phyloP scores from a whole-genome alignment of 1,140 invertebrate genomes.

The Cydia pomonella region DNA sequence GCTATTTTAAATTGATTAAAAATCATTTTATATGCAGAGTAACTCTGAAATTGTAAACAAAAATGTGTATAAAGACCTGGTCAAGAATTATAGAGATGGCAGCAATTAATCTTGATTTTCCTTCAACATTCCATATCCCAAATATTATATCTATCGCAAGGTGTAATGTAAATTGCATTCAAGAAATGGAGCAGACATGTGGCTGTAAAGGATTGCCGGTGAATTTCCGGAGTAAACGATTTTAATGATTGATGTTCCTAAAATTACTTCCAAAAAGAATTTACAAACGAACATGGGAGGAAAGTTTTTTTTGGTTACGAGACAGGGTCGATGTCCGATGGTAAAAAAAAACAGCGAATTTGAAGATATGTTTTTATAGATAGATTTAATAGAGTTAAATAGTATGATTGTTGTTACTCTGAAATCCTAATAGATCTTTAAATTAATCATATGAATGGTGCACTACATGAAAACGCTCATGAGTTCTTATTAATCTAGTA shows the following conservation, averaged over 20 bases:
- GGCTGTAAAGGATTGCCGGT: constrained; percentile 68
- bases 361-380: background rate
- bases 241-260: constrained; percentile 74
- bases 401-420: background rate
- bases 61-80: no score
- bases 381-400: background rate
- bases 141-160: constrained; percentile 16
- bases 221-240: constrained; percentile 73
- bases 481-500: constrained; percentile 76
- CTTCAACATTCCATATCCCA: background rate
- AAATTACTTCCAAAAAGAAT: constrained; percentile 53
- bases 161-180: constrained; percentile 54
- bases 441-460: constrained; percentile 41
- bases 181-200: constrained; percentile 60
- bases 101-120: background rate
- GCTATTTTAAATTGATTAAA: no score
- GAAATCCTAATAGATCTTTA: background rate
- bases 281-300: constrained; percentile 23
- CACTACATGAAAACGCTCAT: constrained; percentile 53
- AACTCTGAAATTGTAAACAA: no score
- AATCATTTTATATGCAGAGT: no score
- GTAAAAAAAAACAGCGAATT: constrained; percentile 3
- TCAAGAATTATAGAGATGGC: no score
- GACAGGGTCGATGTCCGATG: constrained; percentile 9
- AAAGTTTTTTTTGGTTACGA: constrained; percentile 18